These are phyloP conservation scores for Heteromyza rotundicornis DNA, from an alignment of 2,888 invertebrate genomes.

Conservation along the genomic window DNA sequence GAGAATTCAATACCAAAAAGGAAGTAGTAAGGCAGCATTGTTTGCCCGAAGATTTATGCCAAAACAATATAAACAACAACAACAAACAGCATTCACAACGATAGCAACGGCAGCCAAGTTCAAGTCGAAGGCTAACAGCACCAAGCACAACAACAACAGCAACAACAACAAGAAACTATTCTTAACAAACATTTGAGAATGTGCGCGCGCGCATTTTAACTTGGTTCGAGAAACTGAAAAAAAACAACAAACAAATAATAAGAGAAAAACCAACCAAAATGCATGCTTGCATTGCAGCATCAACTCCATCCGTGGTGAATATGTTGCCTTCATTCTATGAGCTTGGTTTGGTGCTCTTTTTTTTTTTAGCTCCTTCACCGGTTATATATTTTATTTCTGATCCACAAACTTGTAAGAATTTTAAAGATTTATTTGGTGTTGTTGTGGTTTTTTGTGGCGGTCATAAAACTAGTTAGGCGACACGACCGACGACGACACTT, in stretches of 20 bases:
- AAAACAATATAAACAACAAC: not conserved
- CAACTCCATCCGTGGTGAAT: not conserved
- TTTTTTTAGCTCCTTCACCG: not conserved
- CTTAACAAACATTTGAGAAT: slow-evolving; percentile 4
- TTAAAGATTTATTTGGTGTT: slow-evolving; percentile 3
- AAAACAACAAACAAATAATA: too few relatives aligned
- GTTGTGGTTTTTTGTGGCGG: not conserved
- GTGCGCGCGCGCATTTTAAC: not conserved
- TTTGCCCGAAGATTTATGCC: not conserved
- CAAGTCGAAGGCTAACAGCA: slow-evolving; percentile 1
- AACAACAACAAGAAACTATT: slow-evolving; percentile 2
- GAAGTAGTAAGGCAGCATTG: slow-evolving; percentile 2
- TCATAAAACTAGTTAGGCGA: too few relatives aligned
- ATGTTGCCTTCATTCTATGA: too few relatives aligned
- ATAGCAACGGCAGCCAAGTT: not conserved
- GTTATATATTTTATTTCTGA: too few relatives aligned
- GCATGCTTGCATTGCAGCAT: not conserved
- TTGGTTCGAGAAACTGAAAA: not conserved
- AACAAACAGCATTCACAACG: not conserved
- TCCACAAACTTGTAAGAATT: not conserved
- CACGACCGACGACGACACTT: too few relatives aligned
- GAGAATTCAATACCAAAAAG: not conserved
- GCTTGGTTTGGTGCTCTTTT: too few relatives aligned
- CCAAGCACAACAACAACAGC: not conserved
- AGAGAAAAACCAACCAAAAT: not conserved